Conservation (phyloP, 2,888 invertebrate species). For the Oscheius sp. region DNA sequence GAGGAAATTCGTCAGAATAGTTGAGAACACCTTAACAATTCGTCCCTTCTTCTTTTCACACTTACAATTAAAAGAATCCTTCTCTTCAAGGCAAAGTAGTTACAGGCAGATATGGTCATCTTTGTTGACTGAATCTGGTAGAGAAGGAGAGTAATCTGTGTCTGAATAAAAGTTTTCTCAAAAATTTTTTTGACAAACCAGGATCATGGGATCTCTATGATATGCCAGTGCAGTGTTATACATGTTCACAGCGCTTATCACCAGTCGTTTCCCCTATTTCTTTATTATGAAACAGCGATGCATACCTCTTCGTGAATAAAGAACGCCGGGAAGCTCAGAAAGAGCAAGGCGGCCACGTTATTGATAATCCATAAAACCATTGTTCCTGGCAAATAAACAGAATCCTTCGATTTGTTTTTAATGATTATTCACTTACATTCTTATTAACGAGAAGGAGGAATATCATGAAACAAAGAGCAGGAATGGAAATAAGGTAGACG, state of each 20-base stretch:
- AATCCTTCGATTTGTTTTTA: constrained; percentile 1
- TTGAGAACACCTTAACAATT: constrained; percentile 46
- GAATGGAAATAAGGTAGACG: constrained; percentile 8
- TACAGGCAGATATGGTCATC: constrained; percentile 45
- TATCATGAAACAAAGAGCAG: constrained; percentile 1
- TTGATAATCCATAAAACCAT: constrained; percentile 43
- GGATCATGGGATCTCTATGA: not conserved
- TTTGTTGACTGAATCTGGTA: constrained; percentile 47
- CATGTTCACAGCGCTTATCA: constrained; percentile 43
- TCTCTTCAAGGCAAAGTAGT: constrained; percentile 45
- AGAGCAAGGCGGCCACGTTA: constrained; percentile 35
- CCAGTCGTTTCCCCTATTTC: constrained; percentile 39
- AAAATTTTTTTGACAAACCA: not conserved
- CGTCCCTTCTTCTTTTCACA: not conserved
- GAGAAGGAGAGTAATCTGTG: constrained; percentile 46
- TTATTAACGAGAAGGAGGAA: not conserved
- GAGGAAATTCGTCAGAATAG: constrained; percentile 50
- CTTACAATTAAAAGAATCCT: constrained; percentile 43
- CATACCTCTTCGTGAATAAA: constrained; percentile 46
- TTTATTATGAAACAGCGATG: not conserved
- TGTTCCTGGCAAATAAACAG: constrained; percentile 42
- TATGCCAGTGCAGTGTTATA: constrained; percentile 38
- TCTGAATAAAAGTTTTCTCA: constrained; percentile 24
- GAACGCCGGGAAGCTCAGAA: constrained; percentile 46
- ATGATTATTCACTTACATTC: not conserved